These are phyloP conservation scores for Hippopotamus amphibius DNA, from an alignment of 2,113 vertebrate genomes.

Conservation along the genomic window DNA sequence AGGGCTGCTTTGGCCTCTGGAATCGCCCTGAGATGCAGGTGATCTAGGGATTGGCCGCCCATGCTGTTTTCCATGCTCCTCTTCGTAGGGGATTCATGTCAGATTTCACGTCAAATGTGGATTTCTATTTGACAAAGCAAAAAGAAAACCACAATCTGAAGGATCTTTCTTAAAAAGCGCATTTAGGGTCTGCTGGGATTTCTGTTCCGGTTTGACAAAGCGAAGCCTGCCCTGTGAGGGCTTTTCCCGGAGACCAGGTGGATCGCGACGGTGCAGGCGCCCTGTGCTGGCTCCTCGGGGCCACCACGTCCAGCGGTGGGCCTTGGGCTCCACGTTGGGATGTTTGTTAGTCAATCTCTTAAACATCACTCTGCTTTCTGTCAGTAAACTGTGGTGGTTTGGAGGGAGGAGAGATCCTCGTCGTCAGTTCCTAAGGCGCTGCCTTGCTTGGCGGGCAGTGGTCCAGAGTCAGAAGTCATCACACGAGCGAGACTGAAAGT, in stretches of 20 bases:
- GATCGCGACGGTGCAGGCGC: neutral
- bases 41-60: neutral
- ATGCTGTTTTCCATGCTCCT: accelerated
- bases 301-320: accelerated
- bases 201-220: neutral
- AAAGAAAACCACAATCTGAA: neutral
- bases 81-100: neutral
- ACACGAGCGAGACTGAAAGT: accelerated
- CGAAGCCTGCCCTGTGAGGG: too few relatives aligned
- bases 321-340: neutral
- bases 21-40: neutral
- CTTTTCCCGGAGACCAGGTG: neutral
- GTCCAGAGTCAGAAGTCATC: neutral
- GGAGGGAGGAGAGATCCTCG: neutral
- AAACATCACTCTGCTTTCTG: neutral
- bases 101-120: neutral
- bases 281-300: neutral
- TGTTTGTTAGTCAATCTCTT: neutral
- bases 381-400: neutral
- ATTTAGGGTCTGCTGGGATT: neutral
- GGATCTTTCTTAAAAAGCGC: neutral
- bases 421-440: too few relatives aligned
- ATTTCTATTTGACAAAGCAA: neutral
- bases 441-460: neutral
- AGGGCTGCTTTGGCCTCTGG: neutral